Percentiles rank a stretch among this genome's conserved stretches.
Evolutionary conservation across 2,888 invertebrate genomes (phyloP).

Genomic region (Pseudococcus viburni): DNA sequence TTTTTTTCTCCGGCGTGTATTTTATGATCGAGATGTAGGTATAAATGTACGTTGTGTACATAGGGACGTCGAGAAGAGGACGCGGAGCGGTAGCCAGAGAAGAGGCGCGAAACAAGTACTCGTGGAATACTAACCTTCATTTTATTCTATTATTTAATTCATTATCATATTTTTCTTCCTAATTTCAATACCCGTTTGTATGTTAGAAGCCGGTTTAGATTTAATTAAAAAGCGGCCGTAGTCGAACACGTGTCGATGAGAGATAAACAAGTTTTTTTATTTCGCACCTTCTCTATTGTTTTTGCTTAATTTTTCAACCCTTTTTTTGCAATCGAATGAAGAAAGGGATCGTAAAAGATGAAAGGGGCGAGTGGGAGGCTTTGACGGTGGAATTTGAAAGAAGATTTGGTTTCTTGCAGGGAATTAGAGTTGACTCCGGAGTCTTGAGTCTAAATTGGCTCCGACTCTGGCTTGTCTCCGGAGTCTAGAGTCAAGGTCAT

Average conservation of each 20-base stretch:
- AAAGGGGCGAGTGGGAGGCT: background rate
- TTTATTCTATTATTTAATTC: conserved; percentile 64
- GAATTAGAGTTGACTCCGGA: no score
- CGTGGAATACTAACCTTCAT: conserved; percentile 64
- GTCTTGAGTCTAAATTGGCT: no score
- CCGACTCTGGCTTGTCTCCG: no score
- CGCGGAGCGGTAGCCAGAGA: conserved; percentile 13
- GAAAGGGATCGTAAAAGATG: background rate
- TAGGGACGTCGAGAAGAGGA: background rate
- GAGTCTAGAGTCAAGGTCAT: no score
- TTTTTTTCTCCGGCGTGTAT: background rate
- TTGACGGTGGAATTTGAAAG: no score
- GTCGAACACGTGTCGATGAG: conserved; percentile 64
- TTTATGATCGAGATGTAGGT: conserved; percentile 24
- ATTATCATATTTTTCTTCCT: conserved; percentile 65
- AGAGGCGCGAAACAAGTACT: conserved; percentile 46
- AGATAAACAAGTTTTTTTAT: conserved; percentile 62
- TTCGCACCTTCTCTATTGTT: conserved; percentile 27
- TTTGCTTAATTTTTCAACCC: conserved; percentile 14
- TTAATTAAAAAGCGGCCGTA: conserved; percentile 63
- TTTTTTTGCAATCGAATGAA: background rate
- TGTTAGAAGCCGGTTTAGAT: conserved; percentile 60
- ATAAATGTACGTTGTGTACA: background rate
- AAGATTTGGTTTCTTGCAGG: no score
- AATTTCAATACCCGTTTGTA: conserved; percentile 57